Base-by-base conservation (phyloP, 2,797 vertebrate genomes). In the Acanthopagrus latus region DNA sequence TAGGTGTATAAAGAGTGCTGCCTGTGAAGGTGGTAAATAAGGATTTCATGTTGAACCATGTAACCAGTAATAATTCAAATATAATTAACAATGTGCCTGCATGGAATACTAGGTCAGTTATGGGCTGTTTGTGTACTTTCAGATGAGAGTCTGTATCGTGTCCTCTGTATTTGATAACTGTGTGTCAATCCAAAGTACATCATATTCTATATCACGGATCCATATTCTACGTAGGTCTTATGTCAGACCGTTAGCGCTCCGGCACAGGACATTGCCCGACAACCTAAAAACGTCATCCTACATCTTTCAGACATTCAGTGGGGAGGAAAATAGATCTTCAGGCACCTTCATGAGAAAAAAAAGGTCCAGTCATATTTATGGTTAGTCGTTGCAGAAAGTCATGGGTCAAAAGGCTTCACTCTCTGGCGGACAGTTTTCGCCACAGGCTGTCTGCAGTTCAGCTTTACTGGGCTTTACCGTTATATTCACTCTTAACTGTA, bases 401-500 rank as follows among this genome's bases (percentile, higher is more conserved):
- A 83, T 23, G 66, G 85, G 87, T 92, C 87, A 86, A 67, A 82
- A 80, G 74, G 69, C 82, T 82, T 73, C 33, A 33, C 74, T 81
- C 69, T 64, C 64, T 51, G 25, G 79, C 68, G 67, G 73, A 64
- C 41, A 21, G 60, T 12, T 16, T 48, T 65, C 0, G 47, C 78
- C 52, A 69, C 47, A 63, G 67, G 73, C 66, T 9, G 66, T 64
- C 67, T 71, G 59, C 62, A 60, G 11, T 54, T 59, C 76, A 72
- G 67, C 65, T 73, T 65, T 55, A 58, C 71, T 20, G 1, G 3
- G 41, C 74, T 38, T 10, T 48, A 21, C 9, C 51, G 33, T 63
- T 57, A 33, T 64, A 58, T 70, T 46, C 64, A 57, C 62, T 59
- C 46, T 66, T 52, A 73, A 76, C 64, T 58, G 27, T 16, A 1